Evolutionary conservation across 2,888 invertebrate genomes (phyloP).

Genomic region (Eumerus sabulonum): DNA sequence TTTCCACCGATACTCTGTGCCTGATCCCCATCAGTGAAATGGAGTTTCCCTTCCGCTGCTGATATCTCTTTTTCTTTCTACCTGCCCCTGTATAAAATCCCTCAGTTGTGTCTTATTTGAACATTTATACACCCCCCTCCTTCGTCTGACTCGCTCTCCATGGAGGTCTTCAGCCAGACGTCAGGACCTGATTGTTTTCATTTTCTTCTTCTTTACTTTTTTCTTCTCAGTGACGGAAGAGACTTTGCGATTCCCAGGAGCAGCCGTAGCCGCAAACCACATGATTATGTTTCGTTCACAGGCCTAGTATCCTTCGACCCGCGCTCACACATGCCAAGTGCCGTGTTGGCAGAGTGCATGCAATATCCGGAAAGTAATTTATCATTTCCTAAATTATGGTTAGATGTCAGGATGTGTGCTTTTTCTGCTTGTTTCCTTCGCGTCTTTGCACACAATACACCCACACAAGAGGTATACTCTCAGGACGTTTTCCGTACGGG

Average conservation of each 20-base stretch:
- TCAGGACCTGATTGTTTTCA: slow-evolving; percentile 53
- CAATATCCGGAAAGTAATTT: slow-evolving; percentile 60
- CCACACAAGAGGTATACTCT: no score
- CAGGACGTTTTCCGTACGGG: no score
- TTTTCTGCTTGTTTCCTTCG: slow-evolving; percentile 17
- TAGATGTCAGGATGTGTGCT: slow-evolving; percentile 40
- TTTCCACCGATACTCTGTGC: slow-evolving; percentile 14
- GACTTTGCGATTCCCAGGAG: slow-evolving; percentile 40
- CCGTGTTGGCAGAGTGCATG: slow-evolving; percentile 7
- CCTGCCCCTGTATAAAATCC: neutral
- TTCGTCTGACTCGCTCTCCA: neutral
- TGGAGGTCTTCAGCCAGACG: slow-evolving; percentile 40
- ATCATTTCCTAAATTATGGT: slow-evolving; percentile 66
- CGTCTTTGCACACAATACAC: neutral
- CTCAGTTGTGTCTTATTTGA: slow-evolving; percentile 28
- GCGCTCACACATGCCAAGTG: neutral
- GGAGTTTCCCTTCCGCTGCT: no score
- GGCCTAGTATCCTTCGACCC: slow-evolving; percentile 41
- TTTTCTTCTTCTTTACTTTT: slow-evolving; percentile 36
- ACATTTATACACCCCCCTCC: slow-evolving; percentile 7
- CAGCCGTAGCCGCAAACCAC: slow-evolving; percentile 29
- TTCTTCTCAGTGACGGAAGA: slow-evolving; percentile 11
- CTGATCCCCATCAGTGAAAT: slow-evolving; percentile 58
- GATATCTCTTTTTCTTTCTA: neutral
- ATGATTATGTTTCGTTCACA: slow-evolving; percentile 32